phyloP scores from a whole-genome alignment of 2,888 invertebrate genomes.

The Brachynemurus nebulosus region DNA sequence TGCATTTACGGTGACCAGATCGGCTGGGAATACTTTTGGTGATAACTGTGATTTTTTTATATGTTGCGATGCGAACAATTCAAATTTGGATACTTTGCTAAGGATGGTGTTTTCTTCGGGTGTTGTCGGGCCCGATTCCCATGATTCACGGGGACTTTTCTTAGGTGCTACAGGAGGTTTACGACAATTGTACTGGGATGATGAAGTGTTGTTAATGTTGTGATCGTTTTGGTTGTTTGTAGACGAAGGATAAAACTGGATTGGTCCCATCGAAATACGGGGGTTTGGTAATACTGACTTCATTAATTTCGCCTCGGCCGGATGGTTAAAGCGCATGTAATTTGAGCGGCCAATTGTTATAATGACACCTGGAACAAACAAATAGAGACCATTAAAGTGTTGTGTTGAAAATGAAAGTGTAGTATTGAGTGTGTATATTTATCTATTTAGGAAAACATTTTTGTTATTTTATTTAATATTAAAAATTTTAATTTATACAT shows the following conservation, averaged over 20 bases:
- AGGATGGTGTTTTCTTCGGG: conserved; percentile 49
- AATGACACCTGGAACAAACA: conserved; percentile 61
- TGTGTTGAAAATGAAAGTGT: too few species aligned
- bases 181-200: conserved; percentile 25
- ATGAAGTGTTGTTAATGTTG: conserved; percentile 17
- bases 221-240: conserved; percentile 27
- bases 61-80: conserved; percentile 54
- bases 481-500: too few species aligned
- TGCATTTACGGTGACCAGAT: conserved; percentile 62
- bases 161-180: conserved; percentile 53
- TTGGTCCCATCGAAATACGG: conserved; percentile 64
- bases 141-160: conserved; percentile 32
- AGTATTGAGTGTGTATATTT: too few species aligned
- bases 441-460: too few species aligned
- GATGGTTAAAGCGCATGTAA: conserved; percentile 86
- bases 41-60: conserved; percentile 42
- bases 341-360: conserved; percentile 81
- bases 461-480: too few species aligned
- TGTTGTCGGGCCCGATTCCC: conserved; percentile 35
- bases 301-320: conserved; percentile 76
- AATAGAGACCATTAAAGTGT: too few species aligned
- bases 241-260: conserved; percentile 48
- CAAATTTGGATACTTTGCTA: conserved; percentile 69
- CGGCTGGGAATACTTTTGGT: conserved; percentile 71
- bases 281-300: conserved; percentile 68